Evolutionary conservation across 1,140 invertebrate species (phyloP).

Genomic region (Whitmania pigra): DNA sequence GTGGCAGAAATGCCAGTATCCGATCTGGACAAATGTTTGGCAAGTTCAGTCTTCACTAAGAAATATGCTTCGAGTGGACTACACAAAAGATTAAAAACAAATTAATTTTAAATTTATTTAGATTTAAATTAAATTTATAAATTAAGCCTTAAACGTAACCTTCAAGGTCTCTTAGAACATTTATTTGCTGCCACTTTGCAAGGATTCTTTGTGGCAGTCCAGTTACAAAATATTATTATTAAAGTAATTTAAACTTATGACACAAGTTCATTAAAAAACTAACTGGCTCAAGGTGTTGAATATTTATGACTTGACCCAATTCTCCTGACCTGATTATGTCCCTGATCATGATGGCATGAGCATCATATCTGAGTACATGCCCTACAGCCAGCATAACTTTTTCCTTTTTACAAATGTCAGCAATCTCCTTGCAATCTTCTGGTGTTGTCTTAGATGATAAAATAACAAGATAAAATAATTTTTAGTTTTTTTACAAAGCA

Average conservation of each 20-base stretch:
- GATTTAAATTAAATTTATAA: background rate
- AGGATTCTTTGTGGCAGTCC: no score
- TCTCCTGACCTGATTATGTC: slow-evolving; percentile 41
- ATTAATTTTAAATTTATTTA: no score
- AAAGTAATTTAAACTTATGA: no score
- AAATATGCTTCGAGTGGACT: no score
- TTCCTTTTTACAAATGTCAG: slow-evolving; percentile 36
- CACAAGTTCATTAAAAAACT: slow-evolving; percentile 23
- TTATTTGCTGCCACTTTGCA: no score
- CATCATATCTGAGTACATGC: slow-evolving; percentile 44
- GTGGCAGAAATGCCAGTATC: slow-evolving; percentile 47
- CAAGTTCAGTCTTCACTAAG: no score
- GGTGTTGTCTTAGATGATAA: slow-evolving; percentile 33
- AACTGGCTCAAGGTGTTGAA: slow-evolving; percentile 45
- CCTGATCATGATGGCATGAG: slow-evolving; percentile 38
- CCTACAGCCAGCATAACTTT: slow-evolving; percentile 42
- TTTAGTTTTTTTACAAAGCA: no score
- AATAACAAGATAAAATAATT: background rate
- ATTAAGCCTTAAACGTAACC: background rate
- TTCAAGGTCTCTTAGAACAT: no score
- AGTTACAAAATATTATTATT: no score
- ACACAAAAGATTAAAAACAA: background rate
- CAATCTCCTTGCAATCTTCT: slow-evolving; percentile 43
- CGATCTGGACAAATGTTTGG: slow-evolving; percentile 30
- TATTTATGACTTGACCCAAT: slow-evolving; percentile 44